These are phyloP conservation scores for Limnephilus auricula DNA, from an alignment of 2,888 invertebrate species.

Conservation along the genomic window DNA sequence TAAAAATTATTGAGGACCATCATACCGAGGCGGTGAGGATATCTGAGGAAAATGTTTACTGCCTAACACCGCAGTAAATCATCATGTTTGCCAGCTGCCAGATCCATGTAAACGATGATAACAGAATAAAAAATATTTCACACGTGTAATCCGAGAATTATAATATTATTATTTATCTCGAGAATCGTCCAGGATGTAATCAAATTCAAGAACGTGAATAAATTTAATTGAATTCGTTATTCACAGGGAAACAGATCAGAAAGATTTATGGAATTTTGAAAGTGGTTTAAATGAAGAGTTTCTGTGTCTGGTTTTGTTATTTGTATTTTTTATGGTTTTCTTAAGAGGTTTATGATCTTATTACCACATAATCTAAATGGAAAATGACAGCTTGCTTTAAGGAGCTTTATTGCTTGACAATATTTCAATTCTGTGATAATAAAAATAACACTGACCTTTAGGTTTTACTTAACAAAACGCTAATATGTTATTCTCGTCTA, in stretches of 20 bases:
- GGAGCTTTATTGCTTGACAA: not conserved
- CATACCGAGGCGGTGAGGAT: not conserved
- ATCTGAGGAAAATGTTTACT: conserved; percentile 23
- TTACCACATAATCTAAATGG: not conserved
- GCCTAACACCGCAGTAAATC: conserved; percentile 13
- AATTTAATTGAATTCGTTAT: not conserved
- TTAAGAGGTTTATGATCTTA: not conserved
- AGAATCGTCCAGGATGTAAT: not conserved
- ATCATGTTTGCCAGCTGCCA: conserved; percentile 25
- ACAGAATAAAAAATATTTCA: conserved; percentile 2
- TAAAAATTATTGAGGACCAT: conserved; percentile 11
- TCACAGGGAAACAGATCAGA: not conserved
- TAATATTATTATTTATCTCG: conserved; percentile 34
- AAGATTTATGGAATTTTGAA: not conserved
- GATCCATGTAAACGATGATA: conserved; percentile 10
- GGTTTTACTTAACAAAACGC: too few species aligned
- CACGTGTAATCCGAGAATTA: not conserved
- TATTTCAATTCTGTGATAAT: too few species aligned
- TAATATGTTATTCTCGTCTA: too few species aligned
- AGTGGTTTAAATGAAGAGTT: not conserved
- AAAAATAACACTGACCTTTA: too few species aligned
- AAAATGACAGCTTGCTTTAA: not conserved
- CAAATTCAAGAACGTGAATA: conserved; percentile 4
- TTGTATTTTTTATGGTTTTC: not conserved
- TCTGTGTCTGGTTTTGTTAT: not conserved